These are phyloP conservation scores for Glaucopsyche alexis DNA, from an alignment of 2,888 invertebrate genomes.

Conservation along the genomic window DNA sequence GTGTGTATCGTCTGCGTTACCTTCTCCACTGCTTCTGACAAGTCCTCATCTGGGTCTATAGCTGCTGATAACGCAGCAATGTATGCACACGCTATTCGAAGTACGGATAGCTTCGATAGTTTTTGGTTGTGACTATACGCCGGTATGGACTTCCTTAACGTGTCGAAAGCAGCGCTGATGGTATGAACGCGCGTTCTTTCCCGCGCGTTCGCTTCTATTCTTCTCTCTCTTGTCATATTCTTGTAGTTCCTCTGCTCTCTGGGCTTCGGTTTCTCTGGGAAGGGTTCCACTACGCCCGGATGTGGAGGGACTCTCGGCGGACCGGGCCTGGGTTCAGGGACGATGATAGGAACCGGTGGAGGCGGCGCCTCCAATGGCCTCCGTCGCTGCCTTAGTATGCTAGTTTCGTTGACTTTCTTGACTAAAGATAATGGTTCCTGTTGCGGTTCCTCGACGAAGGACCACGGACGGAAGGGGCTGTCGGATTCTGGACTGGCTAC, in stretches of 20 bases:
- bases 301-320: conserved; percentile 77
- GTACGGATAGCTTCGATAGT: conserved; percentile 93
- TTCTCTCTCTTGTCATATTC: conserved; percentile 95
- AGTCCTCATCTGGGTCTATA: conserved; percentile 82
- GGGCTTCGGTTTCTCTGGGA: conserved; percentile 54
- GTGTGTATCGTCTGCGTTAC: conserved; percentile 96
- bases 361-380: conserved; percentile 60
- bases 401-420: conserved; percentile 61
- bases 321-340: conserved; percentile 52
- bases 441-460: conserved; percentile 78
- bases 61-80: conserved; percentile 92
- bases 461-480: conserved; percentile 84
- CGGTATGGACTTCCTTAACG: conserved; percentile 90
- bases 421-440: conserved; percentile 84
- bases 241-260: conserved; percentile 93
- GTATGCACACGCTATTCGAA: conserved; percentile 96
- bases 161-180: conserved; percentile 97
- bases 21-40: conserved; percentile 89
- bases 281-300: conserved; percentile 67
- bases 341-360: conserved; percentile 51
- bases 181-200: conserved; percentile 96
- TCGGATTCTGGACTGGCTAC: conserved; percentile 66
- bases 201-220: conserved; percentile 96
- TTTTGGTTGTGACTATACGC: conserved; percentile 96
- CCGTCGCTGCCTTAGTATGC: conserved; percentile 58